These are phyloP conservation scores for Chlorocebus sabaeus DNA, from an alignment of 2,113 vertebrate genomes.

Conservation along the genomic window DNA sequence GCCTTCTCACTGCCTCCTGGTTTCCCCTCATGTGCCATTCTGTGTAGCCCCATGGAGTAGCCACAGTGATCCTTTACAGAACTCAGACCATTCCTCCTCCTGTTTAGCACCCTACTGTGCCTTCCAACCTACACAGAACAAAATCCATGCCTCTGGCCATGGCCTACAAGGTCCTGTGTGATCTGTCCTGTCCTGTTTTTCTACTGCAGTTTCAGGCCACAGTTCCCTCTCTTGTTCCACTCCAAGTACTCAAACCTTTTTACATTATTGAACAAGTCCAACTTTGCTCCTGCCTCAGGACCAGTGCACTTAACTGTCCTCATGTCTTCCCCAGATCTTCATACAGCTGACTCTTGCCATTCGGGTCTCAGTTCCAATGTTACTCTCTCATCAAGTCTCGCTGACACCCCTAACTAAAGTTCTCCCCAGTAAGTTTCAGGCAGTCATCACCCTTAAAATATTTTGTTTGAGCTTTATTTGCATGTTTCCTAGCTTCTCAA, in stretches of 20 bases:
- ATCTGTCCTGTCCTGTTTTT: too few species aligned
- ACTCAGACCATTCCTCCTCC: neutral
- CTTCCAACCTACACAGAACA: neutral
- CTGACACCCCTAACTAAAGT: too few species aligned
- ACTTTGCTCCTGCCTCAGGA: neutral
- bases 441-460: neutral
- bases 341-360: neutral
- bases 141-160: neutral
- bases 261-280: neutral
- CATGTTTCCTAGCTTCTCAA: neutral
- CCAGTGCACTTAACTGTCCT: neutral
- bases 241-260: neutral
- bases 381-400: neutral
- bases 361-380: neutral
- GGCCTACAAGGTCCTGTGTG: neutral
- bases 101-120: neutral
- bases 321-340: neutral
- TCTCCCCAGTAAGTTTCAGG: neutral
- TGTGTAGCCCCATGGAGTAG: fast-evolving
- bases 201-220: neutral
- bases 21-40: neutral
- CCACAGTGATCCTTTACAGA: neutral
- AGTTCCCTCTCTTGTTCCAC: neutral
- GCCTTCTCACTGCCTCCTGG: too few species aligned
- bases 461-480: neutral